Conservation (phyloP, 2,113 vertebrate species). For the Anoplopoma fimbria region DNA sequence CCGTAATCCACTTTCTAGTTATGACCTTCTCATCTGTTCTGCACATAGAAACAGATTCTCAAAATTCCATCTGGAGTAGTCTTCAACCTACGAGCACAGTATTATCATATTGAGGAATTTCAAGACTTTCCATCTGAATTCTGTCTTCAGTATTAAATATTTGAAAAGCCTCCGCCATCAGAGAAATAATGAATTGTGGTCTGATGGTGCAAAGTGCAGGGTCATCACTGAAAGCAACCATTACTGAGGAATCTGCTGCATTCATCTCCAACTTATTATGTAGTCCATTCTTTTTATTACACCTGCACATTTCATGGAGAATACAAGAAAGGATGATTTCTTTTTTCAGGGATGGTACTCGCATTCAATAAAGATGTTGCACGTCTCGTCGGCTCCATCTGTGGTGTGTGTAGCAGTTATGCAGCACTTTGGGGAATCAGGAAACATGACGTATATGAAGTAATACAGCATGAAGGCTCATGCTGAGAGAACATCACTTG, state of each 20-base stretch:
- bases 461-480: conserved; percentile 29
- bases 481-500: conserved; percentile 34
- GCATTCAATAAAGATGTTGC: not conserved
- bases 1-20: not conserved
- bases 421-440: not conserved
- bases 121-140: conserved; percentile 17
- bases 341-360: not conserved
- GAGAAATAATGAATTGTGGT: conserved; percentile 30
- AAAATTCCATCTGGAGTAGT: not conserved
- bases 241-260: not conserved
- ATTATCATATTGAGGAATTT: not conserved
- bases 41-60: not conserved
- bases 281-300: not conserved
- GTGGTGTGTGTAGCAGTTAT: conserved; percentile 18
- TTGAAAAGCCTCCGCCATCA: conserved; percentile 5
- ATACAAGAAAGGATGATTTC: not conserved
- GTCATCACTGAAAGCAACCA: conserved; percentile 14
- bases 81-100: not conserved
- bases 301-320: conserved; percentile 4
- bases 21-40: not conserved
- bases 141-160: conserved; percentile 22
- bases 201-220: not conserved
- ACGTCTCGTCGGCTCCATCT: not conserved
- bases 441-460: conserved; percentile 13
- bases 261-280: not conserved